Evolutionary conservation across 2,113 vertebrate genomes (phyloP), one percentile per base, ranked within the genome.

Genomic region (Cichladusa arquata): DNA sequence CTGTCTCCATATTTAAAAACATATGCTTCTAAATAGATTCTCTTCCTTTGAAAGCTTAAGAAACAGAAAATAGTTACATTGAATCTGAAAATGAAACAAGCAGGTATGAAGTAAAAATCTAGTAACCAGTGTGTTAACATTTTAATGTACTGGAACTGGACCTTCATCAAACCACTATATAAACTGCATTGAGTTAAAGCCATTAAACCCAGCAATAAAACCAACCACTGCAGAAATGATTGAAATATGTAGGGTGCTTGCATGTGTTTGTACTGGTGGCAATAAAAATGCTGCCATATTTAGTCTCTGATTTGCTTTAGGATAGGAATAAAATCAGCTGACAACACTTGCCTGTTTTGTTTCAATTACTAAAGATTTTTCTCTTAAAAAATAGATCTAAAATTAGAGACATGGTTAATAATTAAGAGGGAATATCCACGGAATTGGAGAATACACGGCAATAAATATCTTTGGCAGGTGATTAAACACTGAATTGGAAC

Each of bases 101-200:
- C 31, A 58, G 22, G 66, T 95, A 92, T n/a, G 69, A 92, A 96
- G 81, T 69, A 48, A 92, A 96, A 96, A 78, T 94, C 62, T 81
- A 87, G 89, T 79, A 94, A 97, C 33, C 74, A 78, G 51, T 50
- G 76, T 88, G 86, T 93, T 97, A 96, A 96, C 83, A 81, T 91
- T 86, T 97, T 97, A 97, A 96, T 93, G 85, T 77, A 94, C 89
- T 97, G 94, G 94, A 97, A 96, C 70, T 88, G 91, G 90, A 94
- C 96, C 97, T 98, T 94, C 90, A 87, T 97, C 92, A 88, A 96
- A 85, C 56, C 86, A 81, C 71, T 78, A 19, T 89, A 92, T 74
- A 94, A 88, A 84, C 76, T 83, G 45, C 62, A 86, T 78, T 96
- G 69, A 87, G 96, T 95, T 95, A 94, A 94, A 96, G 72, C 0